Conservation (phyloP, 2,888 invertebrate genomes). For the Gibbula magus region DNA sequence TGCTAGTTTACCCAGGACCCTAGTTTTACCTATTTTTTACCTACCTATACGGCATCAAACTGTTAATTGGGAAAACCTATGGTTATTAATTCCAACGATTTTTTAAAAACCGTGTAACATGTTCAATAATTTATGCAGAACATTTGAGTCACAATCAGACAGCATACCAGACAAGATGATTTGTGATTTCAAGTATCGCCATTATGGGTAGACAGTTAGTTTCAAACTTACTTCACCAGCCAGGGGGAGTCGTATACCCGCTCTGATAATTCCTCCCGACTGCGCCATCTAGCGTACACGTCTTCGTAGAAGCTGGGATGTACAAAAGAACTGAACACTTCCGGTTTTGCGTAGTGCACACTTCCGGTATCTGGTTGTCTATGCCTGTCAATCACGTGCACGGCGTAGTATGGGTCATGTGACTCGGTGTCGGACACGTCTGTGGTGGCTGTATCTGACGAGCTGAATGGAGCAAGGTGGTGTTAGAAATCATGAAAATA, state of each 20-base stretch:
- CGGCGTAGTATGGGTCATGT: not conserved
- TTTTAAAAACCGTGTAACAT: no score
- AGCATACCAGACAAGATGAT: no score
- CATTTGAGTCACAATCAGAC: no score
- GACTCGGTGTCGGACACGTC: not conserved
- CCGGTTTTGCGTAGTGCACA: conserved; percentile 30
- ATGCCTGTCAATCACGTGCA: conserved; percentile 20
- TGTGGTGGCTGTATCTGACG: not conserved
- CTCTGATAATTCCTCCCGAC: conserved; percentile 26
- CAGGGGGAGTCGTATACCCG: conserved; percentile 32
- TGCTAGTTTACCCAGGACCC: no score
- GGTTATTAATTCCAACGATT: no score
- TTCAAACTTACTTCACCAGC: conserved; percentile 29
- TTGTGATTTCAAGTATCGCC: no score
- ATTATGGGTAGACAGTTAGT: no score
- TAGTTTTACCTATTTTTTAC: no score
- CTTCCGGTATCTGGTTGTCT: not conserved
- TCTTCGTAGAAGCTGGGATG: conserved; percentile 40
- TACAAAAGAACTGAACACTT: conserved; percentile 38
- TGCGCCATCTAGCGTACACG: conserved; percentile 33
- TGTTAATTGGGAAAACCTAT: no score
- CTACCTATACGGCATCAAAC: no score
- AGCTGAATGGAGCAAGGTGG: not conserved
- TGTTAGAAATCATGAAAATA: not conserved
- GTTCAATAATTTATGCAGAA: no score